phyloP scores from a whole-genome alignment of 2,797 vertebrate species.

The Hirundo rustica region DNA sequence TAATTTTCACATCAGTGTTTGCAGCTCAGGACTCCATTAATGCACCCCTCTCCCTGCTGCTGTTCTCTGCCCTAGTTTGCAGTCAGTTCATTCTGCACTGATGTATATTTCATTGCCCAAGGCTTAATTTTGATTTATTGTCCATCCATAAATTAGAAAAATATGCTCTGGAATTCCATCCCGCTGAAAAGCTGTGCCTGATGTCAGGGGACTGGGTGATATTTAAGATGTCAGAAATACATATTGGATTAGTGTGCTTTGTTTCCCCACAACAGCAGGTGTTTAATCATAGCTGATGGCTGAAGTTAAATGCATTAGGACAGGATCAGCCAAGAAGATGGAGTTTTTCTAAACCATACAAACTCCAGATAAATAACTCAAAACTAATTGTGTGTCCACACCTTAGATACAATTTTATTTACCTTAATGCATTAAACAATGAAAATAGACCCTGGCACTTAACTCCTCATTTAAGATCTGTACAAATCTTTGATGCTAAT shows the following conservation, averaged over 20 bases:
- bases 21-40: constrained; percentile 80
- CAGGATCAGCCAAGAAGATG: constrained; percentile 91
- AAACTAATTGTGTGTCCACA: constrained; percentile 83
- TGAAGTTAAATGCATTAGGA: constrained; percentile 99
- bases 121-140: constrained; percentile 99
- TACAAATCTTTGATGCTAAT: constrained; percentile 70
- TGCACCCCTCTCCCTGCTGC: constrained; percentile 80
- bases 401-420: constrained; percentile 83
- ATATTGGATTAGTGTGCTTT: constrained; percentile 99
- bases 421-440: constrained; percentile 81
- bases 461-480: constrained; percentile 72
- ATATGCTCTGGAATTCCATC: constrained; percentile 99
- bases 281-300: constrained; percentile 99
- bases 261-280: constrained; percentile 99
- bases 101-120: constrained; percentile 99
- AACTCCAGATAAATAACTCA: constrained; percentile 86
- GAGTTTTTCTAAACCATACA: constrained; percentile 87
- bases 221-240: constrained; percentile 99
- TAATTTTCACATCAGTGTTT: constrained; percentile 72
- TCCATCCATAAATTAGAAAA: constrained; percentile 99
- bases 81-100: constrained; percentile 94
- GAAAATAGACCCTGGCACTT: constrained; percentile 76
- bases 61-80: constrained; percentile 90
- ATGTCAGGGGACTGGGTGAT: constrained; percentile 98
- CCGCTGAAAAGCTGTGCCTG: constrained; percentile 92